phyloP scores from a whole-genome alignment of 92 coral and sea anemone species.

The Palythoa grandis region DNA sequence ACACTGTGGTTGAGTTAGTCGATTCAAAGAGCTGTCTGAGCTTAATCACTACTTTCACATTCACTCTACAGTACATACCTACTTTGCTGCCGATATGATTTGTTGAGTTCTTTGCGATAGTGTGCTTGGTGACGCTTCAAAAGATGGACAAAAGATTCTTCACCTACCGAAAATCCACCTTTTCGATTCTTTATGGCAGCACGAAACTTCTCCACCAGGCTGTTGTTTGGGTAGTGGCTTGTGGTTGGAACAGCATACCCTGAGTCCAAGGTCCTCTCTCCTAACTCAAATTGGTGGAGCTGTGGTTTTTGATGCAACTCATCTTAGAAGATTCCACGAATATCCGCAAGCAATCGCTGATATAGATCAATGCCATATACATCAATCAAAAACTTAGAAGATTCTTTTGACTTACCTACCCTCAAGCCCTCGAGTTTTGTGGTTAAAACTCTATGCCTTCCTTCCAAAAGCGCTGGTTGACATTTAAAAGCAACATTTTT shows the following conservation, averaged over 20 bases:
- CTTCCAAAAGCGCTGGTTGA: constrained; percentile 19
- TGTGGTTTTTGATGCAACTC: constrained; percentile 1
- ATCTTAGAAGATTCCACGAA: constrained; percentile 19
- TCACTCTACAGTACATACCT: neutral
- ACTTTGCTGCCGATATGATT: neutral
- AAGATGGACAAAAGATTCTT: constrained; percentile 8
- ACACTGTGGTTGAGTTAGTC: too few species aligned
- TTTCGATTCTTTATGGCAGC: constrained; percentile 12
- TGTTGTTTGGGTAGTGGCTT: constrained; percentile 13
- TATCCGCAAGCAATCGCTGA: constrained; percentile 15
- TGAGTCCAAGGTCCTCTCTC: constrained; percentile 13
- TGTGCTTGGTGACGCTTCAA: constrained; percentile 11
- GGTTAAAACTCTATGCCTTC: constrained; percentile 12
- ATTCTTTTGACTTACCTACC: neutral
- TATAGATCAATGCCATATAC: constrained; percentile 32
- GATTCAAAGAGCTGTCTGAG: too few species aligned
- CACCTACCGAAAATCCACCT: constrained; percentile 33
- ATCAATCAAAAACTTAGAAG: constrained; percentile 1
- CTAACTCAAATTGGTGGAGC: constrained; percentile 32
- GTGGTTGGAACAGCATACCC: constrained; percentile 45
- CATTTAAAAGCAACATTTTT: neutral
- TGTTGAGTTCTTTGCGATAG: constrained; percentile 4
- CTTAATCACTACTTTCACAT: too few species aligned
- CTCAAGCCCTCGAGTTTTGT: neutral
- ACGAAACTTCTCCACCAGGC: constrained; percentile 19